These are phyloP conservation scores for Chromis chromis DNA, from an alignment of 2,797 vertebrate species.

Conservation along the genomic window DNA sequence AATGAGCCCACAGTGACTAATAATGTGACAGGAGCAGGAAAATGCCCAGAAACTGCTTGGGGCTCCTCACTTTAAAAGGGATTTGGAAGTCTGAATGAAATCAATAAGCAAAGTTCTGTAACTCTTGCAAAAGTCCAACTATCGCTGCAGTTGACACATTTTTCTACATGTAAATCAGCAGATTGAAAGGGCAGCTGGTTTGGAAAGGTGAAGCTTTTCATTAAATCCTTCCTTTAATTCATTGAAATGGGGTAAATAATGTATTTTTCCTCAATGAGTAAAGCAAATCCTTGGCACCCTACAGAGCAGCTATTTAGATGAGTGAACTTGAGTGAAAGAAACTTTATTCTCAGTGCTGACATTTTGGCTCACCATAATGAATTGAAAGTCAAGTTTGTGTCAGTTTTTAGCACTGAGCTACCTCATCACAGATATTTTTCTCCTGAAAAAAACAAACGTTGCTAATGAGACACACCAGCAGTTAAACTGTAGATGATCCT, in stretches of 20 bases:
- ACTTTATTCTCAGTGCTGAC: too few relatives aligned
- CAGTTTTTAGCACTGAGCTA: background rate
- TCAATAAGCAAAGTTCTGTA: background rate
- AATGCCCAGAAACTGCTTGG: too few relatives aligned
- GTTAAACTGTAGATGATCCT: too few relatives aligned
- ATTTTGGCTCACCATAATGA: too few relatives aligned
- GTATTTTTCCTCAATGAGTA: too few relatives aligned
- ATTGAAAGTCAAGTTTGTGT: too few relatives aligned
- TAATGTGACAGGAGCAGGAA: too few relatives aligned
- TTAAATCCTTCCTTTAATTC: background rate
- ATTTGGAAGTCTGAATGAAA: background rate
- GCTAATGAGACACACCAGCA: too few relatives aligned
- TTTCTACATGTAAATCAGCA: conserved; percentile 9
- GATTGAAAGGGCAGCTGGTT: conserved; percentile 19
- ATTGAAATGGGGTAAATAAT: background rate
- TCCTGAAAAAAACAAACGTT: background rate
- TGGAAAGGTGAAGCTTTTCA: background rate
- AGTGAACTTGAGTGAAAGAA: too few relatives aligned
- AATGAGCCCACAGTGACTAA: too few relatives aligned
- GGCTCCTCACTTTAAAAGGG: background rate
- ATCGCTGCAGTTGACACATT: conserved; percentile 6
- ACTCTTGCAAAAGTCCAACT: background rate
- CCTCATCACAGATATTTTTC: background rate
- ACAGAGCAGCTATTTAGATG: too few relatives aligned
- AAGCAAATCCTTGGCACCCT: too few relatives aligned